Evolutionary conservation across 2,888 invertebrate genomes (phyloP).

Genomic region (Drosophila gaucha): DNA sequence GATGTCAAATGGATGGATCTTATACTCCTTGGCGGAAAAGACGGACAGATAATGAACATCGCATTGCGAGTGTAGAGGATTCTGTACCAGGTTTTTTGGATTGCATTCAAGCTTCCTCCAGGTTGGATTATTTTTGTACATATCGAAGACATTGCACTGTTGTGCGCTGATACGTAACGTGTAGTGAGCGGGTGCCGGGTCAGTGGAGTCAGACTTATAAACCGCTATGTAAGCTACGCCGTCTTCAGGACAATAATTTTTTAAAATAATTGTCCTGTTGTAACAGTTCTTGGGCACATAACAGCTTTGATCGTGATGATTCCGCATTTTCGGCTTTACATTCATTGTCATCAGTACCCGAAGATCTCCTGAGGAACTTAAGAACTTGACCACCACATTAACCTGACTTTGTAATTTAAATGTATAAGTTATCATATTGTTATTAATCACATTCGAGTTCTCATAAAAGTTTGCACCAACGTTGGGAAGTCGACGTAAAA

Average conservation of each 20-base stretch:
- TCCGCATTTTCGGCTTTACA: conserved; percentile 7
- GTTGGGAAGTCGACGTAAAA: background rate
- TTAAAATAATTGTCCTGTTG: conserved; percentile 8
- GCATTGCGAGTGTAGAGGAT: background rate
- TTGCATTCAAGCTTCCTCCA: conserved; percentile 15
- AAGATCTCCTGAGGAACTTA: conserved; percentile 13
- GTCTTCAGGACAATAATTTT: conserved; percentile 11
- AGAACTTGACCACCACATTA: conserved; percentile 26
- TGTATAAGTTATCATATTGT: conserved; percentile 26
- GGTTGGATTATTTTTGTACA: background rate
- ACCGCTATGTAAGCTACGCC: conserved; percentile 28
- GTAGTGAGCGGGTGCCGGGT: background rate
- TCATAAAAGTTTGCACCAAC: background rate
- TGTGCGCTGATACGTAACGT: conserved; percentile 24
- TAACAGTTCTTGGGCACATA: background rate
- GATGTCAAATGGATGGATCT: conserved; percentile 8
- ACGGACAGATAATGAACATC: conserved; percentile 12
- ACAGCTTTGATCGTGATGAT: conserved; percentile 7
- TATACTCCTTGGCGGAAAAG: conserved; percentile 22
- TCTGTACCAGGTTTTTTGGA: background rate
- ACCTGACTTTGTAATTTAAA: background rate
- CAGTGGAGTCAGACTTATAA: conserved; percentile 1
- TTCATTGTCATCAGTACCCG: conserved; percentile 28
- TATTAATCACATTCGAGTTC: conserved; percentile 9
- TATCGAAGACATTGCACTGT: conserved; percentile 21